Evolutionary conservation across 2,888 invertebrate species (phyloP).

Genomic region (Dolichomitus sp.): DNA sequence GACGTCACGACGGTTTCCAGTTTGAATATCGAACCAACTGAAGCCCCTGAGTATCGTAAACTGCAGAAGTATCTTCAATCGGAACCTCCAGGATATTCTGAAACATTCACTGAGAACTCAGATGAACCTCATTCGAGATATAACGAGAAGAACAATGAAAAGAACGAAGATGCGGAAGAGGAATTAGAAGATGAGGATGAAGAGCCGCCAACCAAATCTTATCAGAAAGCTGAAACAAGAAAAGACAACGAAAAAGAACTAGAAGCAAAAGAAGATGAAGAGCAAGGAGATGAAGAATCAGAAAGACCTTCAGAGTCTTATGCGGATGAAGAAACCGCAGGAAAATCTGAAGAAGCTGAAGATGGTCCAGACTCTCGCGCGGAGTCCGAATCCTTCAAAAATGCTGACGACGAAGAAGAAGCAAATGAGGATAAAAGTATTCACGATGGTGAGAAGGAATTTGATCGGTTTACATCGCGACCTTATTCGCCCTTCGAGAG

Average conservation of each 20-base stretch:
- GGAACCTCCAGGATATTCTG: constrained; percentile 72
- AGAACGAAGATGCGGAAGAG: not conserved
- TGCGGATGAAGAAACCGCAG: constrained; percentile 33
- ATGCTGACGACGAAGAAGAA: constrained; percentile 63
- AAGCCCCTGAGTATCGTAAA: constrained; percentile 85
- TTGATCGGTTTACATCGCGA: constrained; percentile 74
- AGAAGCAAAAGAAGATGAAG: constrained; percentile 54
- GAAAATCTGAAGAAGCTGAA: constrained; percentile 45
- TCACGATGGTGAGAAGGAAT: constrained; percentile 70
- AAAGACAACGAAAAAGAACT: constrained; percentile 55
- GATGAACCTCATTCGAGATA: constrained; percentile 32
- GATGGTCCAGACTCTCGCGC: constrained; percentile 36
- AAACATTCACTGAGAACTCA: constrained; percentile 67
- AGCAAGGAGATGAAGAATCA: constrained; percentile 52
- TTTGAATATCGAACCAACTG: constrained; percentile 58
- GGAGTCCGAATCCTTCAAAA: constrained; percentile 39
- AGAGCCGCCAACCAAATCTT: constrained; percentile 67
- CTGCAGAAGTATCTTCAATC: constrained; percentile 72
- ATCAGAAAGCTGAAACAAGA: constrained; percentile 32
- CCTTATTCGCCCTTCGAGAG: constrained; percentile 81
- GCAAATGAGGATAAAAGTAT: constrained; percentile 40
- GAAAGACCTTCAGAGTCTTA: constrained; percentile 52
- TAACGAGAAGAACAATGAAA: not conserved
- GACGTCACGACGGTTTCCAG: constrained; percentile 15
- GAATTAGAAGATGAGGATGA: constrained; percentile 38